A percentile compares a stretch with the other conserved stretches of the same genome.
Evolutionary conservation across 2,888 invertebrate genomes (phyloP).

Genomic region (Luffia ferchaultella): DNA sequence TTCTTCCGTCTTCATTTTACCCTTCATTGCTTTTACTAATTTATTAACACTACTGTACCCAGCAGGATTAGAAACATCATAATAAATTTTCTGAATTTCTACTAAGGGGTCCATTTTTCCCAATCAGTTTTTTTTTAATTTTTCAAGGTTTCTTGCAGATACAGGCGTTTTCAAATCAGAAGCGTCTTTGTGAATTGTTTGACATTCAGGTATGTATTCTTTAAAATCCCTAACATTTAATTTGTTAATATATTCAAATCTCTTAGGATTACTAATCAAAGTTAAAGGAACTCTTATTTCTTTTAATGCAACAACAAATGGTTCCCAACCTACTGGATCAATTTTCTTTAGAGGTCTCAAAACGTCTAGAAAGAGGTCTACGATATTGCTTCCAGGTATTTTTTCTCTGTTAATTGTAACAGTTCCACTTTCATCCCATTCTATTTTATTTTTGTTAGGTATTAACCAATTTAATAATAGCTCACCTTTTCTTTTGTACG

Average conservation of each 20-base stretch:
- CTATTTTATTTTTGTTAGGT: slow-evolving; percentile 11
- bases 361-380: slow-evolving; percentile 20
- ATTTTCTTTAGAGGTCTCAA: slow-evolving; percentile 19
- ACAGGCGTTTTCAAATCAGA: neutral
- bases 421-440: slow-evolving; percentile 16
- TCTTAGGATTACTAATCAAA: slow-evolving; percentile 19
- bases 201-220: neutral
- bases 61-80: slow-evolving; percentile 18
- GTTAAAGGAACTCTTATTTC: slow-evolving; percentile 16
- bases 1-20: slow-evolving; percentile 15
- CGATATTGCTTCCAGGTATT: slow-evolving; percentile 19
- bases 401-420: slow-evolving; percentile 17
- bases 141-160: slow-evolving; percentile 1
- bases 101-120: slow-evolving; percentile 22
- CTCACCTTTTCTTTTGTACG: slow-evolving; percentile 16
- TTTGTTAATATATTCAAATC: slow-evolving; percentile 11
- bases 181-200: neutral
- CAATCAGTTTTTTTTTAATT: slow-evolving; percentile 17
- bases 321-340: slow-evolving; percentile 20
- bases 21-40: slow-evolving; percentile 16
- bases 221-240: neutral
- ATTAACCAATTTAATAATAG: slow-evolving; percentile 11
- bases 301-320: slow-evolving; percentile 17
- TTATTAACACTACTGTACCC: slow-evolving; percentile 17
- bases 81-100: slow-evolving; percentile 19